These are phyloP conservation scores for Sebastes diaconus DNA, from an alignment of 2,797 vertebrate genomes.

Conservation along the genomic window DNA sequence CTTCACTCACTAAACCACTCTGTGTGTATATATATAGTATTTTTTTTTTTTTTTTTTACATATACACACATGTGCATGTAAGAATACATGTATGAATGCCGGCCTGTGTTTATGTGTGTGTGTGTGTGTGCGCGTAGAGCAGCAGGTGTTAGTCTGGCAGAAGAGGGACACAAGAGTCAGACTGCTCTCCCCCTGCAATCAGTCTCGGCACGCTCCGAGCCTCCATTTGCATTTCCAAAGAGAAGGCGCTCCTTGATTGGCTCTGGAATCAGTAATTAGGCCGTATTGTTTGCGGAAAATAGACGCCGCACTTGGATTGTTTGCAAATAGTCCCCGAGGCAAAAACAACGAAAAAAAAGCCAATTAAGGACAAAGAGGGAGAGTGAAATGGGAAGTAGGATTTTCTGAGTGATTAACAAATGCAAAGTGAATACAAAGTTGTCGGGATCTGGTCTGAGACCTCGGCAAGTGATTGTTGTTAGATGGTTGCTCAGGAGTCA, in stretches of 20 bases:
- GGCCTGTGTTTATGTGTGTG: constrained; percentile 3
- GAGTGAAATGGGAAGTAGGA: constrained; percentile 60
- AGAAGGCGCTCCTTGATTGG: constrained; percentile 84
- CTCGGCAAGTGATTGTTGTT: constrained; percentile 42
- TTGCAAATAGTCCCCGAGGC: constrained; percentile 80
- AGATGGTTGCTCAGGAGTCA: constrained; percentile 15
- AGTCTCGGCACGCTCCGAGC: constrained; percentile 73
- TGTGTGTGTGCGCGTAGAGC: constrained; percentile 29
- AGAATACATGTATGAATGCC: constrained; percentile 12
- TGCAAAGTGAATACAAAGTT: constrained; percentile 67
- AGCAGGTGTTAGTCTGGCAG: constrained; percentile 86
- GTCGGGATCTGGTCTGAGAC: constrained; percentile 34
- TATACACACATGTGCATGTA: constrained; percentile 37
- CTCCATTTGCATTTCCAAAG: constrained; percentile 85
- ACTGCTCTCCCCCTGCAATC: constrained; percentile 81
- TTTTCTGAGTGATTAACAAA: constrained; percentile 71
- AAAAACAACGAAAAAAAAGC: constrained; percentile 69
- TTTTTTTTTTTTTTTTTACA: constrained; percentile 36
- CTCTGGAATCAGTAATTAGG: constrained; percentile 84
- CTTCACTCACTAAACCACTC: constrained; percentile 54
- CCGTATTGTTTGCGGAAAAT: constrained; percentile 87
- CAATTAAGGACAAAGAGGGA: constrained; percentile 77
- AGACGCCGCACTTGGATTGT: constrained; percentile 81
- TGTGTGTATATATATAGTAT: constrained; percentile 38
- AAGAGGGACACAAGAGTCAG: constrained; percentile 70